Conservation (phyloP, 2,888 invertebrate species). For the Drosophila borealis region DNA sequence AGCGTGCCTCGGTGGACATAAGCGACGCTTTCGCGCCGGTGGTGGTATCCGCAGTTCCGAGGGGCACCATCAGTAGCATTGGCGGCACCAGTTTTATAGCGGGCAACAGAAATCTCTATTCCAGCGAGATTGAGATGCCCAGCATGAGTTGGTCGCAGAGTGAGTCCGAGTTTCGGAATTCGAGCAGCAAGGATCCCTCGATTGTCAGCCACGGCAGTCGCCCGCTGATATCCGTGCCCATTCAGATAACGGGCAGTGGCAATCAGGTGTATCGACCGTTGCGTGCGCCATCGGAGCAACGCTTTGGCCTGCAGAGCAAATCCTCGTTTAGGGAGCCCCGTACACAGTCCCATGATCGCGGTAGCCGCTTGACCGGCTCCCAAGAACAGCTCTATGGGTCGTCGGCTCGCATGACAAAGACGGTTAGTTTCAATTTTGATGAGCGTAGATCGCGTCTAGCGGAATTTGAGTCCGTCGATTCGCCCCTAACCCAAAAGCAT, state of each 20-base stretch:
- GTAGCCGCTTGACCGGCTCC: slow-evolving; percentile 72
- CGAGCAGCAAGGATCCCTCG: slow-evolving; percentile 65
- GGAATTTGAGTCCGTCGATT: slow-evolving; percentile 75
- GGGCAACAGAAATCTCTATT: slow-evolving; percentile 76
- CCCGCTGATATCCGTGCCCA: slow-evolving; percentile 76
- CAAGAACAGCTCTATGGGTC: slow-evolving; percentile 77
- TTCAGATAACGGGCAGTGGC: slow-evolving; percentile 66
- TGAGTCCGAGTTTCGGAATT: slow-evolving; percentile 57
- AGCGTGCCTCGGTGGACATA: slow-evolving; percentile 63
- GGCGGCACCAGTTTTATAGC: slow-evolving; percentile 71
- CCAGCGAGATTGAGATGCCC: slow-evolving; percentile 76
- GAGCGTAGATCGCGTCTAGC: slow-evolving; percentile 83
- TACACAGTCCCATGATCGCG: slow-evolving; percentile 84
- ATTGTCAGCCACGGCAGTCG: slow-evolving; percentile 60
- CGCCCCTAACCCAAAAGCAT: slow-evolving; percentile 74
- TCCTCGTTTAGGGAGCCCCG: slow-evolving; percentile 79
- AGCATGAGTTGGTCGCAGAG: slow-evolving; percentile 46
- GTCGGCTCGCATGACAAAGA: slow-evolving; percentile 83
- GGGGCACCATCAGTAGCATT: slow-evolving; percentile 56
- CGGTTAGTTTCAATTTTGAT: slow-evolving; percentile 85
- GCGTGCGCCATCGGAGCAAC: slow-evolving; percentile 81
- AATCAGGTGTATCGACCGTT: slow-evolving; percentile 50
- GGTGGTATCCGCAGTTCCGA: slow-evolving; percentile 64
- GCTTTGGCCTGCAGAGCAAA: slow-evolving; percentile 67
- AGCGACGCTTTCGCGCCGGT: slow-evolving; percentile 81